A percentile compares a stretch with the other conserved stretches of the same genome.
Evolutionary conservation across 1,140 invertebrate genomes (phyloP).

Genomic region (Bacillus rossius): DNA sequence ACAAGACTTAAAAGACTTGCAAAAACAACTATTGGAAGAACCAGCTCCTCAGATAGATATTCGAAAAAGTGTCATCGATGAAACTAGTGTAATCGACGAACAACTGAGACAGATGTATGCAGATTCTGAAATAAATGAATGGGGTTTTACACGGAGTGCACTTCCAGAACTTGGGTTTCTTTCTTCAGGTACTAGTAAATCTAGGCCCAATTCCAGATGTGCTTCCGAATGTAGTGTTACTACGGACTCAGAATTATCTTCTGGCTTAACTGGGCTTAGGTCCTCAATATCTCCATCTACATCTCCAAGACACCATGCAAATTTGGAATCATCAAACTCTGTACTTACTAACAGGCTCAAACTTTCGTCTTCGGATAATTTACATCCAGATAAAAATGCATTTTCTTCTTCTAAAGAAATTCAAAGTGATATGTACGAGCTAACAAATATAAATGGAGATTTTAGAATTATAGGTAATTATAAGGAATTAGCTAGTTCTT

Average conservation of each 20-base stretch:
- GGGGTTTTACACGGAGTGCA: slow-evolving; percentile 59
- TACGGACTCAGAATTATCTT: slow-evolving; percentile 3
- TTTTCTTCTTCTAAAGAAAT: too few relatives aligned
- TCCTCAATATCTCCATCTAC: neutral
- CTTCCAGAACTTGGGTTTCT: neutral
- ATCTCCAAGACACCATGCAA: slow-evolving; percentile 1
- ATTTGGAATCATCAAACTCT: slow-evolving; percentile 1
- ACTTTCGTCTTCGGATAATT: too few relatives aligned
- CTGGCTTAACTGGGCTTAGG: neutral
- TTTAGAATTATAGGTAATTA: slow-evolving; percentile 42
- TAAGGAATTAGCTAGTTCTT: slow-evolving; percentile 42
- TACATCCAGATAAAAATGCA: too few relatives aligned
- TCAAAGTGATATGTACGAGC: too few relatives aligned
- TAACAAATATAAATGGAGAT: too few relatives aligned
- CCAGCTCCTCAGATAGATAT: slow-evolving; percentile 38
- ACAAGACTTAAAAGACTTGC: slow-evolving; percentile 66
- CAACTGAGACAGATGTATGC: slow-evolving; percentile 61
- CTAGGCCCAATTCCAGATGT: neutral
- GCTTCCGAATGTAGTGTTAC: neutral
- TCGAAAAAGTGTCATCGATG: slow-evolving; percentile 50
- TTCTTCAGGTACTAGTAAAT: neutral
- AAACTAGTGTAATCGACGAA: slow-evolving; percentile 61
- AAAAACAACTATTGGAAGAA: slow-evolving; percentile 49
- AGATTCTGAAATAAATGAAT: slow-evolving; percentile 59
- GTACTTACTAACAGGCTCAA: neutral